phyloP scores from a whole-genome alignment of 2,888 invertebrate genomes.

The Cotesia congregata region DNA sequence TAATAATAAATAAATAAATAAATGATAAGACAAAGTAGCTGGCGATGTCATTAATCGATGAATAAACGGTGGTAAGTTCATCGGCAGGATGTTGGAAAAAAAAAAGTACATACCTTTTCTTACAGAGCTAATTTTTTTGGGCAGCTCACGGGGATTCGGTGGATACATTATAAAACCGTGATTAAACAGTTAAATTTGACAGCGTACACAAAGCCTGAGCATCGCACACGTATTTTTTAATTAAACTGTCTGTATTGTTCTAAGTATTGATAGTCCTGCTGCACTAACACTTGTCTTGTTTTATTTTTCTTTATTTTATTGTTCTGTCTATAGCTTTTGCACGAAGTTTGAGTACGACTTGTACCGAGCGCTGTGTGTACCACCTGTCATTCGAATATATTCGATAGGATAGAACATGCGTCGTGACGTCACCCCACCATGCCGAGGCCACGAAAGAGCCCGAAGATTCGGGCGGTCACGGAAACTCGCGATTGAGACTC shows the following conservation, averaged over 20 bases:
- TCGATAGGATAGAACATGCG: constrained; percentile 63
- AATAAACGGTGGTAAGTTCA: background rate
- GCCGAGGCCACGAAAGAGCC: background rate
- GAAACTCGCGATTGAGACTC: background rate
- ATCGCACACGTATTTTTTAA: constrained; percentile 54
- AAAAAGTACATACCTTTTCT: constrained; percentile 56
- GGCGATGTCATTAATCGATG: background rate
- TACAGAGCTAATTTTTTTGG: constrained; percentile 60
- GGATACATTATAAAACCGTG: constrained; percentile 63
- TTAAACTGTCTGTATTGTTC: constrained; percentile 2
- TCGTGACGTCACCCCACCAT: constrained; percentile 58
- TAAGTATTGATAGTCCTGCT: constrained; percentile 19
- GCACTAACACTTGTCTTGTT: constrained; percentile 9
- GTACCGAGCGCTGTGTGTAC: constrained; percentile 53
- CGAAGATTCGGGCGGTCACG: background rate
- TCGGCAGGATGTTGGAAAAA: background rate
- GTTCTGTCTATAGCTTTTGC: background rate
- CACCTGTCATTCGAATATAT: constrained; percentile 68
- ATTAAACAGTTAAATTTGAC: constrained; percentile 58
- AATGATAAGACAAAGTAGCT: background rate
- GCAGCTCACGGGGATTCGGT: constrained; percentile 58
- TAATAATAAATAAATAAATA: background rate
- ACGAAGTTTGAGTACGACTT: constrained; percentile 29
- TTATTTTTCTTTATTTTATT: background rate
- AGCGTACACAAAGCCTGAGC: constrained; percentile 58